Conservation (phyloP, 2,888 invertebrate genomes). For the Tillus elongatus region DNA sequence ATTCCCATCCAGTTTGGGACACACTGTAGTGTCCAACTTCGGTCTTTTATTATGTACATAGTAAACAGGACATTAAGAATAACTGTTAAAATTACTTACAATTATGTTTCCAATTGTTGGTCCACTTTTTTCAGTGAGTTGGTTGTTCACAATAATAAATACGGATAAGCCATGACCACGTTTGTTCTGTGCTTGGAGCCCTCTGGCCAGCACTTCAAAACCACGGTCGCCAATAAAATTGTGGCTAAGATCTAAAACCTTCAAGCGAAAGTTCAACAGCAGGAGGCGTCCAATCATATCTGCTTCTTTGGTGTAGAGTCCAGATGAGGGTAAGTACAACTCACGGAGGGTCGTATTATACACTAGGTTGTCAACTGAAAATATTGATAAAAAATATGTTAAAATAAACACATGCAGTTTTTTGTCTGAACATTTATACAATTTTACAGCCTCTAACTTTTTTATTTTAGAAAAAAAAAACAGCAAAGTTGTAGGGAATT, state of each 20-base stretch:
- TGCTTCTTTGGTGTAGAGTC: conserved; percentile 37
- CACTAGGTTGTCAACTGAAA: conserved; percentile 33
- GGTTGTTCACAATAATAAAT: conserved; percentile 35
- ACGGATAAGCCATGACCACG: conserved; percentile 31
- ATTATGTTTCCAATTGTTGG: conserved; percentile 32
- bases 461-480: no score
- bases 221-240: conserved; percentile 38
- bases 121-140: conserved; percentile 36
- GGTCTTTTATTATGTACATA: no score
- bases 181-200: conserved; percentile 29
- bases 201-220: conserved; percentile 33
- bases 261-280: conserved; percentile 29
- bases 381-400: no score
- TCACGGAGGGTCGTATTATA: conserved; percentile 31
- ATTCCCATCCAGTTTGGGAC: no score
- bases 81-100: conserved; percentile 29
- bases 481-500: no score
- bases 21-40: no score
- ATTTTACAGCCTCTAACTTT: no score
- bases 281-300: conserved; percentile 33
- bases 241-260: conserved; percentile 37
- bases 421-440: no score
- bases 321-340: conserved; percentile 34
- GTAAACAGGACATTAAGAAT: no score
- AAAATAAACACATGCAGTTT: no score